Percentiles rank a stretch among this genome's conserved stretches.
Evolutionary conservation across 2,113 vertebrate species (phyloP).

Genomic region (Siniperca knerii): DNA sequence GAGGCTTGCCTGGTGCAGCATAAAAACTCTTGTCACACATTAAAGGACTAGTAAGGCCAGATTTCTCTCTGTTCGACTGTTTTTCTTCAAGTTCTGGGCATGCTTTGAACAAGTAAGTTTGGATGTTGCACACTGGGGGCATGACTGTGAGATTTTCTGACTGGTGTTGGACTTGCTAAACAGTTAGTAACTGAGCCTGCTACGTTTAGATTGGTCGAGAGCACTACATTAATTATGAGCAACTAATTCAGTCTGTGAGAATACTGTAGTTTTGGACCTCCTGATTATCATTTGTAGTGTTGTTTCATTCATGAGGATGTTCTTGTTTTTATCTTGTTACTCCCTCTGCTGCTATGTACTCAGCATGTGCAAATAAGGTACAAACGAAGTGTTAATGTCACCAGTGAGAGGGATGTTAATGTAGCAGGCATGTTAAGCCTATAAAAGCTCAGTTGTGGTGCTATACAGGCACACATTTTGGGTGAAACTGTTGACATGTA

Average conservation of each 20-base stretch:
- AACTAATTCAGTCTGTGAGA: not conserved
- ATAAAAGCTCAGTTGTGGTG: not conserved
- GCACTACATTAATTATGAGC: slow-evolving; percentile 5
- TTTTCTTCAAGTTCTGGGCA: slow-evolving; percentile 16
- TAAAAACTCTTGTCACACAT: slow-evolving; percentile 41
- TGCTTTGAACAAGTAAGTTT: slow-evolving; percentile 8
- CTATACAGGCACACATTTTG: not conserved
- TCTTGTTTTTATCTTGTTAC: slow-evolving; percentile 13
- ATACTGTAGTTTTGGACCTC: not conserved
- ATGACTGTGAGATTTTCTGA: slow-evolving; percentile 17
- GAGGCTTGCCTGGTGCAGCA: slow-evolving; percentile 14
- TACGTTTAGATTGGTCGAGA: not conserved
- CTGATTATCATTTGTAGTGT: slow-evolving; percentile 8
- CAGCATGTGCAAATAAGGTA: slow-evolving; percentile 10
- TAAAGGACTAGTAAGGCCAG: slow-evolving; percentile 26
- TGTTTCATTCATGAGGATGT: slow-evolving; percentile 29
- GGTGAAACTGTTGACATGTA: not conserved
- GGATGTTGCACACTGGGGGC: not conserved
- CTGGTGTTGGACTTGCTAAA: not conserved
- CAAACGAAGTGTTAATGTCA: not conserved
- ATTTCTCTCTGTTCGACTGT: not conserved
- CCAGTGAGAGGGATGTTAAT: slow-evolving; percentile 4
- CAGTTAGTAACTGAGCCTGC: not conserved
- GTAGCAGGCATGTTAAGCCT: not conserved
- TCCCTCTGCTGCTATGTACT: slow-evolving; percentile 12